Evolutionary conservation across 1,140 invertebrate species (phyloP).

Genomic region (Drosophila guanche): DNA sequence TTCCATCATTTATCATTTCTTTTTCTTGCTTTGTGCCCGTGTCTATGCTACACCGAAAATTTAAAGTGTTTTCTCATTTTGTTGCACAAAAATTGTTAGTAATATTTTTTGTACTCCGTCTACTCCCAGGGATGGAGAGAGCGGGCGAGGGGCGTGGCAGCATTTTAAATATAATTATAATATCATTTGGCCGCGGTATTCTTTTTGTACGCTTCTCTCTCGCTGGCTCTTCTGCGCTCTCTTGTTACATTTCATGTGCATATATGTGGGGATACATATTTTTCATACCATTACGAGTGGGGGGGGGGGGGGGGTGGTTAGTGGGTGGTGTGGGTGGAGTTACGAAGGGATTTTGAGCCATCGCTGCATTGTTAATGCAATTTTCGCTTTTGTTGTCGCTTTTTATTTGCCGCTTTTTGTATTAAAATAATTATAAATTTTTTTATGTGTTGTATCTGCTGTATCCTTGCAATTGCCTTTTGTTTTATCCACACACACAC

Average conservation of each 20-base stretch:
- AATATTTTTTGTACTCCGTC: constrained; percentile 36
- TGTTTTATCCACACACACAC: constrained; percentile 1
- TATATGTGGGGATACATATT: constrained; percentile 11
- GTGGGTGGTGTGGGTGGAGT: not conserved
- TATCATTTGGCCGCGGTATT: constrained; percentile 76
- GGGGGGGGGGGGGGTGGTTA: not conserved
- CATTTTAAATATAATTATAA: constrained; percentile 82
- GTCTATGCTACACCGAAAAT: constrained; percentile 22
- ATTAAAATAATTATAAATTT: constrained; percentile 81
- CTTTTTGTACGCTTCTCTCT: constrained; percentile 46
- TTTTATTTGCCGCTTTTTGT: constrained; percentile 69
- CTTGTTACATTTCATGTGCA: constrained; percentile 18
- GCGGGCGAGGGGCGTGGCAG: constrained; percentile 22
- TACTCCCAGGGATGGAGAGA: constrained; percentile 10
- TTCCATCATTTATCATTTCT: constrained; percentile 1
- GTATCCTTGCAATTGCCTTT: constrained; percentile 31
- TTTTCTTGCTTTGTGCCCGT: constrained; percentile 20
- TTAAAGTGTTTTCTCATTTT: constrained; percentile 26
- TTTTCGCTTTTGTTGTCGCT: constrained; percentile 66
- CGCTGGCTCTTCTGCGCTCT: constrained; percentile 20
- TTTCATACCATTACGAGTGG: constrained; percentile 37
- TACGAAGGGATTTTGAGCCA: not conserved
- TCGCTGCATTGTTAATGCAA: constrained; percentile 77
- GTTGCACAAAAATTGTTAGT: constrained; percentile 52
- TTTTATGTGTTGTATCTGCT: constrained; percentile 49